Base-by-base conservation (phyloP, 2,113 vertebrate species). In the Ophthalmolycus amberensis region DNA sequence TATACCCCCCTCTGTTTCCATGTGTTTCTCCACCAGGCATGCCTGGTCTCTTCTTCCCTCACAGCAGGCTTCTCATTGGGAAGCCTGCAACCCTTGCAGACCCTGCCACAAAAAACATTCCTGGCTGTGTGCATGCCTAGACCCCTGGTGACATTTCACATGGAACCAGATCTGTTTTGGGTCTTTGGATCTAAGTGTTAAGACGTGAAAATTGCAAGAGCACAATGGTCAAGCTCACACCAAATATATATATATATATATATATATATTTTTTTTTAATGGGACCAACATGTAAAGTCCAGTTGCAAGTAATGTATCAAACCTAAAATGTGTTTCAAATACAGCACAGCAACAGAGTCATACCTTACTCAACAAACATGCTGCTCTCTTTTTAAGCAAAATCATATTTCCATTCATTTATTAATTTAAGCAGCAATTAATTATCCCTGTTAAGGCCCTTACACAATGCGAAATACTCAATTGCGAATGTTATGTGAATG, bases 21-120 rank as follows among this genome's bases (percentile, higher is more conserved):
- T 50, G 8, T 60, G 48, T 52, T n/a, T 52, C 10, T 58, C 16
- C 20, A 40, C 29, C 71, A 58, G 48, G 40, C 60, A 44, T 8
- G 58, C 58, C 38, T 65, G 29, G n/a, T 54, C 44, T 38, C 44
- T 12, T 63, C 64, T 46, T 15, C 56, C 29, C 6, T 56, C 44
- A 7, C 65, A 44, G 56, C 38, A 16, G 48, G 50, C 32, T 9
- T 75, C 77, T 71, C 50, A 1, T 15, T 70, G 34, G 48, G 75
- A 18, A 29, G 63, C 34, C 46, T 14, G 14, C 3, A 42, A 50
- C 48, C 63, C 52, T 4, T 12, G 27, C 64, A 65, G 32, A 29
- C 29, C 0, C 56, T 20, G 27, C 11, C 60, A 40, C 63, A 60
- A 25, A 25, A 75, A 44, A 38, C 56, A 64, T 29, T 75, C 27